Base-by-base conservation (phyloP, 2,888 invertebrate genomes). In the Caenorhabditis macrosperma region DNA sequence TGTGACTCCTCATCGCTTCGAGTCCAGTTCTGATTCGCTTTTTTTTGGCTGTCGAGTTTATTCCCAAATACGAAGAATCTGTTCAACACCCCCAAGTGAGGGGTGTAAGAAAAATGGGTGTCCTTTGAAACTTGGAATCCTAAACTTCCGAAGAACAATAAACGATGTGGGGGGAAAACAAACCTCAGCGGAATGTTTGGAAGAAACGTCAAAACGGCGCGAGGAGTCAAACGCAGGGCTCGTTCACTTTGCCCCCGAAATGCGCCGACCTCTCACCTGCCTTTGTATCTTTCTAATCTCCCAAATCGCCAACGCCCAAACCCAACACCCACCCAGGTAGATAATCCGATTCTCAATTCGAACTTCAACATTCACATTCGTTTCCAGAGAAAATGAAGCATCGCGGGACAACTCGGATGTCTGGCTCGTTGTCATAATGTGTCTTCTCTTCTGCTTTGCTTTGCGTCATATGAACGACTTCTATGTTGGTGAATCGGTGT, bases 381-480 rank as follows among this genome's bases (percentile, higher is more conserved):
- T 5, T 33, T 44, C 17, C 52, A 78, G 63, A 10, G 17, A 10
- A 15, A 83, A 83, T 41, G 82, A 81, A 52, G 81, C 83, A 17
- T 71, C 81, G 1, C 60, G 82, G 7, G 83, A 80, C 48, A 80
- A 76, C 41, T 72, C 76, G 9, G 81, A 84, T 41, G 71, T 84
- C 12, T 84, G 82, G 78, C 69, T 84, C 17, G 80, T 84, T 20
- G 69, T 84, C 22, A 78, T 82, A 22, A 48, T 82, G 67, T 82
- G 82, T 33, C 68, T 82, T 35, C 48, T 84, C 15, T 79, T 84
- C 44, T 82, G 82, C 50, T 82, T 84, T 50, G 84, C 84, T 10
- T 44, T 84, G 24, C 76, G 84, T 54, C 84, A 84, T 75, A 79
- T 81, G 55, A 84, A 84, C 66, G 84, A 84, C 33, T 84, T 84